Base-by-base conservation (phyloP, 2,113 vertebrate species). In the Elachura formosa region DNA sequence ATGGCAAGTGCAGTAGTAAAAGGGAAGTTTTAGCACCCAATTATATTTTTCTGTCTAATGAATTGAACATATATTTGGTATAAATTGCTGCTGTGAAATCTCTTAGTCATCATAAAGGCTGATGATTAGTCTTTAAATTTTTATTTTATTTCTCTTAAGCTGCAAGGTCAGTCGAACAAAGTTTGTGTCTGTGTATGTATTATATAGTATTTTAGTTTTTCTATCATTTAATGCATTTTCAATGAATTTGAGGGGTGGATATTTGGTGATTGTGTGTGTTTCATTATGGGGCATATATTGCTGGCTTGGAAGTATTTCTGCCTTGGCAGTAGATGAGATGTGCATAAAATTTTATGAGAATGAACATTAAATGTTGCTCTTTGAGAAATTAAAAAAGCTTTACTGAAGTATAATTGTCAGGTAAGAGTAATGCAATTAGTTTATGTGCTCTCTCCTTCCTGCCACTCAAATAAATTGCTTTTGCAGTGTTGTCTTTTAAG, bases 401-500 rank as follows among this genome's bases (percentile, higher is more conserved):
- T 90, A 48, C 40, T 76, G 31, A 52, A 64, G 43, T 56, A 22
- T 45, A 52, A 1, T 76, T 63, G 45, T 81, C 45, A 23, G 20
- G 11, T 87, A 72, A 63, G 19, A n/a, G 11, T 78, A 71, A 45
- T 72, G 23, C 49, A 87, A 3, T 64, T 87, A 56, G 23, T 41
- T 78, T 41, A 11, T n/a, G 14, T 87, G 33, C 31, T 26, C 68
- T 72, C 23, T 94, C n/a, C 22, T 75, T 82, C n/a, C 56, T 93
- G 90, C 66, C 71, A 61, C 71, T 95, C 62, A 64, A n/a, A 55
- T 78, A 13, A 84, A 67, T 92, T 80, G 38, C 49, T 84, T 71
- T 91, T 82, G 28, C 77, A 26, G 18, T 87, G 36, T 71, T 91
- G 52, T 91, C 74, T 87, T 92, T 63, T 84, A 93, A 82, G 95